Evolutionary conservation across 2,888 invertebrate species (phyloP).

Genomic region (Idaea straminata): DNA sequence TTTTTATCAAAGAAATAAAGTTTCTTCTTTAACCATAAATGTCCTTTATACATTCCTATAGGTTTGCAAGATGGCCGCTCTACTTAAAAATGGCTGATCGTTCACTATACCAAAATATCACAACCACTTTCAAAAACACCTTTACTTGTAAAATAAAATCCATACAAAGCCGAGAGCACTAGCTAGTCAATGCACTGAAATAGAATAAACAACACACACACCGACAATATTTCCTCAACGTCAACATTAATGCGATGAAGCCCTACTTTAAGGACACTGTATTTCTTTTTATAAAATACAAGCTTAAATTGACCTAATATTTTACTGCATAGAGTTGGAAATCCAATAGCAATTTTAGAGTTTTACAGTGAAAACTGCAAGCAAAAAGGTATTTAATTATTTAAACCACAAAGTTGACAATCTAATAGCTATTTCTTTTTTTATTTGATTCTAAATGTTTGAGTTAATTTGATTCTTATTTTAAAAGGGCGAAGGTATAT

Average conservation of each 20-base stretch:
- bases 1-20: no score
- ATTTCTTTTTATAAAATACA: slow-evolving; percentile 29
- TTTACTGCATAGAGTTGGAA: background rate
- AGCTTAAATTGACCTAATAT: slow-evolving; percentile 22
- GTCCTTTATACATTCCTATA: no score
- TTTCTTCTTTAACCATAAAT: no score
- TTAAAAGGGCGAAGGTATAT: background rate
- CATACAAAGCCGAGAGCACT: slow-evolving; percentile 5
- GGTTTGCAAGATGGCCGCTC: no score
- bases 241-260: slow-evolving; percentile 60
- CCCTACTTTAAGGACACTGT: slow-evolving; percentile 46
- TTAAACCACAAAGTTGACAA: slow-evolving; percentile 3
- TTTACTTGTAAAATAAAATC: no score
- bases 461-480: slow-evolving; percentile 16
- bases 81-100: no score
- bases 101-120: no score
- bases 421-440: slow-evolving; percentile 3
- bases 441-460: background rate
- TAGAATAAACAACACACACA: slow-evolving; percentile 16
- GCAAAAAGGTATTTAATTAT: background rate
- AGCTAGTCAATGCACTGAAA: slow-evolving; percentile 6
- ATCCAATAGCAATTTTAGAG: background rate
- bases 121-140: no score
- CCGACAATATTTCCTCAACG: slow-evolving; percentile 47
- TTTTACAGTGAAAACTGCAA: background rate